Evolutionary conservation across 2,113 vertebrate genomes (phyloP), one percentile per base, ranked within the genome.

Genomic region (Rousettus leschenaultii): DNA sequence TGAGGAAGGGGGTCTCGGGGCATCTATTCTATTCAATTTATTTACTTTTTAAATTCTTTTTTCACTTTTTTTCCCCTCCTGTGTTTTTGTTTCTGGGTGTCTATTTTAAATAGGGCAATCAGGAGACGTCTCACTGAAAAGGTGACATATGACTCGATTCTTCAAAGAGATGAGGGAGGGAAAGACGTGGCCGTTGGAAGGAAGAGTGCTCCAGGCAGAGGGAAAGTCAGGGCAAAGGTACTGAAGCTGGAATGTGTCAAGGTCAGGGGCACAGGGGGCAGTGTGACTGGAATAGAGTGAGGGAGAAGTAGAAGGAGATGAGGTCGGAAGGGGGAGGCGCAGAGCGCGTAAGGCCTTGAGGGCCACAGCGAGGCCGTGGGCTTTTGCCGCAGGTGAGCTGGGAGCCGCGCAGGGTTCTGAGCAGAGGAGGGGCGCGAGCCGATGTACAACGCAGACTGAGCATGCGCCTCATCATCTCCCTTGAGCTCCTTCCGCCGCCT

Each of bases 381-480:
- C 55, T 87, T 77, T 95, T 26, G 43, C 63, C 68, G n/a, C 15
- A 15, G 14, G 9, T 7, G 43, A 79, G 5, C 53, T 61, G 86
- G 57, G 85, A 82, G 77, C n/a, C 24, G 10, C 0, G n/a, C 38
- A 24, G 33, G 51, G 4, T 22, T 63, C 30, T 22, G 51, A 57
- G 53, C 86, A 21, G 57, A 75, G 24, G 40, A 11, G 40, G 45
- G 53, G 40, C 4, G 0, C 0, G 11, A 2, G 13, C 33, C 18
- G 6, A 15, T 10, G 18, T 9, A 7, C 16, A 12, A 2, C 4
- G 1, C 2, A n/a, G 73, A 6, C 0, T 2, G 40, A 57, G 24
- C 28, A 5, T 2, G 13, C 3, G 0, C 35, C 57, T 63, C 16
- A 19, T 55, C 22, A 11, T 2, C 4, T 26, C 24, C 55, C 71